A percentile compares a stretch with the other conserved stretches of the same genome.
Evolutionary conservation across 2,888 invertebrate species (phyloP).

Genomic region (Nomada flava): DNA sequence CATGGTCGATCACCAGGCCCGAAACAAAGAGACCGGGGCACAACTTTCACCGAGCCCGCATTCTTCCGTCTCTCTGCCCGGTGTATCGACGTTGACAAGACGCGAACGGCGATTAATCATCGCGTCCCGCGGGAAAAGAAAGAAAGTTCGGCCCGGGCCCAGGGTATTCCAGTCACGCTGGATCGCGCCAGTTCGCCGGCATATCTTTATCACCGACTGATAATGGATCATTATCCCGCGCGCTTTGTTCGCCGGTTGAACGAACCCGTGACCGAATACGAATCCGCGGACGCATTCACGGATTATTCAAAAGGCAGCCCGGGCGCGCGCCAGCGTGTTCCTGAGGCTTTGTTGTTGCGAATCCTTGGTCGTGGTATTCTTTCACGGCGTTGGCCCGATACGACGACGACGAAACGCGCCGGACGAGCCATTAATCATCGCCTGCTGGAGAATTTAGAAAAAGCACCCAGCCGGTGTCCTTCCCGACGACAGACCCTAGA

Average conservation of each 20-base stretch:
- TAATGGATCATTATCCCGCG: constrained; percentile 59
- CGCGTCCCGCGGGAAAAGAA: constrained; percentile 19
- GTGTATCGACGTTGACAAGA: constrained; percentile 59
- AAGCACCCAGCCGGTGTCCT: constrained; percentile 48
- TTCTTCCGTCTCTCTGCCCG: constrained; percentile 45
- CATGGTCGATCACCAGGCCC: constrained; percentile 12
- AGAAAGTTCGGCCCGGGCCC: constrained; percentile 35
- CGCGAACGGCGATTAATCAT: constrained; percentile 53
- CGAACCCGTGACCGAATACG: constrained; percentile 50
- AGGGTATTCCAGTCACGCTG: constrained; percentile 51
- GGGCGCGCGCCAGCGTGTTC: background rate
- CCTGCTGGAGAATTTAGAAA: constrained; percentile 53
- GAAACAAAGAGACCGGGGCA: constrained; percentile 34
- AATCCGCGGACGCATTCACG: constrained; percentile 58
- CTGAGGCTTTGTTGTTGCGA: constrained; percentile 56
- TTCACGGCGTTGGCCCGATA: constrained; percentile 46
- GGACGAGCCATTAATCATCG: constrained; percentile 58
- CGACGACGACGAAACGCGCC: constrained; percentile 51
- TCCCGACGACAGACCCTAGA: constrained; percentile 46
- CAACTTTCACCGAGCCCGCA: constrained; percentile 50
- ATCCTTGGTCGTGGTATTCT: constrained; percentile 56
- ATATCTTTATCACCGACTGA: constrained; percentile 59
- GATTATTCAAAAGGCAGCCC: constrained; percentile 53
- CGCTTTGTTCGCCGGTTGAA: constrained; percentile 47
- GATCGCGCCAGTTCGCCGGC: constrained; percentile 49